Evolutionary conservation across 2,113 vertebrate species (phyloP).

Genomic region (Ophthalmolycus amberensis): DNA sequence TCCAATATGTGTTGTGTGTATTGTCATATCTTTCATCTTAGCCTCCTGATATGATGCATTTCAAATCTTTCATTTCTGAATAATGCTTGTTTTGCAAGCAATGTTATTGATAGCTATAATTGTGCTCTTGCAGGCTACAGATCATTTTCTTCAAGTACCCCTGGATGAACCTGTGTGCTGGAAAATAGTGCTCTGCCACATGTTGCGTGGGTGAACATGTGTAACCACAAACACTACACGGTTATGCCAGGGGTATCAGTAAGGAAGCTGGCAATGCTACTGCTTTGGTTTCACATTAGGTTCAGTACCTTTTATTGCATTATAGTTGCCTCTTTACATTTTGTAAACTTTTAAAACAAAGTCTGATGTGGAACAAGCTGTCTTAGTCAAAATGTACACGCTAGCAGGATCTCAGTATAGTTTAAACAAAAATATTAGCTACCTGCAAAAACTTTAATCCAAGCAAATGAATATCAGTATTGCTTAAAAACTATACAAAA

Average conservation of each 20-base stretch:
- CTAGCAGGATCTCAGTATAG: background rate
- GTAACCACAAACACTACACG: conserved; percentile 19
- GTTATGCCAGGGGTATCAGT: background rate
- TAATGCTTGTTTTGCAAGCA: background rate
- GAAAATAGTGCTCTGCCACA: background rate
- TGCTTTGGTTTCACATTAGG: background rate
- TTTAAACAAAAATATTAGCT: background rate
- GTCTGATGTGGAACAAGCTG: background rate
- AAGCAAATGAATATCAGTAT: background rate
- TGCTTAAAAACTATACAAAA: background rate
- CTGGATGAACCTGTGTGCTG: background rate
- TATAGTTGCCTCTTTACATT: background rate
- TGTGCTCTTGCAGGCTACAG: background rate
- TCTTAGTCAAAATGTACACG: background rate
- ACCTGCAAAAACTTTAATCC: background rate
- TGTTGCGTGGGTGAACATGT: conserved; percentile 10
- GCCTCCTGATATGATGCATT: background rate
- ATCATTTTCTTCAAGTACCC: background rate
- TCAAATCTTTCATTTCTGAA: conserved; percentile 7
- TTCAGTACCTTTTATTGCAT: background rate
- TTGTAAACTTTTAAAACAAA: background rate
- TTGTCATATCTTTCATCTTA: conserved; percentile 4
- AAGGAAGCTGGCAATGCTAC: background rate
- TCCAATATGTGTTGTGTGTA: background rate
- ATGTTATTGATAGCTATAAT: conserved; percentile 12